These are phyloP conservation scores for Phallusia fumigata DNA, from an alignment of 23 tunicate species.

Conservation along the genomic window DNA sequence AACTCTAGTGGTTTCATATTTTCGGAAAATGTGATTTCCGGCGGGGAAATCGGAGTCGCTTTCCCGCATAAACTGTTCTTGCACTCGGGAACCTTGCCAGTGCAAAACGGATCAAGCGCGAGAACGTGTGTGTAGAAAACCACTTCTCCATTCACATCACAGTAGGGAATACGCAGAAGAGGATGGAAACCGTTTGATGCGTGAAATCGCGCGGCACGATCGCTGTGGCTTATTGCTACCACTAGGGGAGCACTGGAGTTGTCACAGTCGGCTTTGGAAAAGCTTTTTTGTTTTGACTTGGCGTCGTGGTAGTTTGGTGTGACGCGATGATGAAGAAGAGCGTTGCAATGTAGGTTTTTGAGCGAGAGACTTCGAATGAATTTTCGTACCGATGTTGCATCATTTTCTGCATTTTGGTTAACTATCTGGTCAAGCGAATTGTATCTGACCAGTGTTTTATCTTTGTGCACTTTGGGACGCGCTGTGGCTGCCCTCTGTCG, in stretches of 20 bases:
- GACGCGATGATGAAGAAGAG: conserved; percentile 29
- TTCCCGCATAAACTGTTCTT: neutral
- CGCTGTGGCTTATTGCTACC: conserved; percentile 79
- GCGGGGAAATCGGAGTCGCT: no score
- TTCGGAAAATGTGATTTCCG: no score
- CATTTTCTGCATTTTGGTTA: neutral
- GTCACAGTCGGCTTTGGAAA: neutral
- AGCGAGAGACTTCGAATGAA: conserved; percentile 27
- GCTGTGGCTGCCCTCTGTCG: neutral
- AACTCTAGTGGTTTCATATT: no score
- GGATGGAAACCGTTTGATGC: conserved; percentile 70
- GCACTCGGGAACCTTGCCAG: conserved; percentile 34
- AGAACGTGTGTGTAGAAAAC: conserved; percentile 62
- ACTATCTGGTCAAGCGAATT: neutral
- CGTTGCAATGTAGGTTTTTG: conserved; percentile 4
- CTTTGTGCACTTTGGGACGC: neutral
- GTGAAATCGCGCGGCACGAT: conserved; percentile 62
- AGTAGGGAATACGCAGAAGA: conserved; percentile 53
- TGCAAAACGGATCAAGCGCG: conserved; percentile 55
- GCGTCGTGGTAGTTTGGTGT: neutral
- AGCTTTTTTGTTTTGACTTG: neutral
- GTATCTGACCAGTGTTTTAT: neutral
- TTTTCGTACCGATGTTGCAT: conserved; percentile 9
- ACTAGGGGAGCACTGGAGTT: conserved; percentile 44
- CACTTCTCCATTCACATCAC: conserved; percentile 23